These are phyloP conservation scores for Peromyscus maniculatus DNA, from an alignment of 2,113 vertebrate genomes.

Conservation along the genomic window DNA sequence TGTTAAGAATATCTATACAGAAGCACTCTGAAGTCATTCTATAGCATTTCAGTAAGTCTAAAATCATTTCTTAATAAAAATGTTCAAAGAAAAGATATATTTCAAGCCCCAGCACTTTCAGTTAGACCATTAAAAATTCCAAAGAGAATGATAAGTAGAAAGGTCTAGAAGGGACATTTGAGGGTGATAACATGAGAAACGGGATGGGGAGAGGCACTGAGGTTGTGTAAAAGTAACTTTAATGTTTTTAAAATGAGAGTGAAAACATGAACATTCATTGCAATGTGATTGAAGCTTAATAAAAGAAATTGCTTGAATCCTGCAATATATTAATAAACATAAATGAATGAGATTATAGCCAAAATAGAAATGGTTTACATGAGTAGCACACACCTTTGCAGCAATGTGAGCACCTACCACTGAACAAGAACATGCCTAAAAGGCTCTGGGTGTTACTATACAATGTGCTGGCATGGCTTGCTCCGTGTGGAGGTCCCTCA, in stretches of 20 bases:
- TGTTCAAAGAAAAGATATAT: neutral
- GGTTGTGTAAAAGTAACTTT: neutral
- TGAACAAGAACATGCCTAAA: conserved; percentile 1
- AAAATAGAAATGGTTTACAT: neutral
- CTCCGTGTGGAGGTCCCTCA: neutral
- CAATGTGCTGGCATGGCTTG: neutral
- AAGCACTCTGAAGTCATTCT: neutral
- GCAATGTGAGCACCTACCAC: neutral
- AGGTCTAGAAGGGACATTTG: conserved; percentile 4
- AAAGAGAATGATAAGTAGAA: neutral
- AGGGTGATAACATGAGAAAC: neutral
- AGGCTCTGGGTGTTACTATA: neutral
- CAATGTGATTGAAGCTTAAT: neutral
- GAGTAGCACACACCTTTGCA: neutral
- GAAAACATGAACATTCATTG: neutral
- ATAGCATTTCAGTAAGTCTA: neutral
- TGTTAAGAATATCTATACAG: neutral
- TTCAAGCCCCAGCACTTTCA: neutral
- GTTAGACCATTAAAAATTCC: neutral
- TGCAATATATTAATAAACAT: neutral
- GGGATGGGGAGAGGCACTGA: neutral
- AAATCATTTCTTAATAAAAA: conserved; percentile 54
- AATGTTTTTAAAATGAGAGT: neutral
- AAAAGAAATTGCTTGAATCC: neutral
- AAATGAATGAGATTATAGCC: neutral